Conservation (phyloP, 2,113 vertebrate genomes). For the Ardeotis arabs region DNA sequence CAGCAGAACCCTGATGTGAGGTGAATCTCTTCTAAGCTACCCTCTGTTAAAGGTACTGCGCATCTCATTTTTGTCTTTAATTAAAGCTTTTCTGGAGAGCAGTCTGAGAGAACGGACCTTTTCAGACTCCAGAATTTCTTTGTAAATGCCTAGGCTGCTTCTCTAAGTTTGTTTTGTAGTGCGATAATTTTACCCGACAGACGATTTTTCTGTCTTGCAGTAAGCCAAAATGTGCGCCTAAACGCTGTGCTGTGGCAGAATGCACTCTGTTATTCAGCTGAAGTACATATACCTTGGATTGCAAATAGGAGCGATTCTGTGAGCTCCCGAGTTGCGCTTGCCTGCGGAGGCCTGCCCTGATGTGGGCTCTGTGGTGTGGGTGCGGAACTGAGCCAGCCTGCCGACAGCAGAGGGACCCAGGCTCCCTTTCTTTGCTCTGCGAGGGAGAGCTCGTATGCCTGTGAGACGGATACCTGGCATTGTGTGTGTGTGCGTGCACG, state of each 20-base stretch:
- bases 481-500: rapidly evolving
- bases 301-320: background rate
- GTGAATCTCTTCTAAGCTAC: background rate
- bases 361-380: background rate
- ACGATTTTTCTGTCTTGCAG: background rate
- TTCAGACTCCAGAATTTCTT: background rate
- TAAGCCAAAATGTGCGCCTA: background rate
- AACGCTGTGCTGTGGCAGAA: background rate
- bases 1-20: background rate
- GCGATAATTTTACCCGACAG: background rate
- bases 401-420: slow-evolving; percentile 69
- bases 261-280: background rate
- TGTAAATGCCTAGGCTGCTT: background rate
- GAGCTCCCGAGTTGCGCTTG: background rate
- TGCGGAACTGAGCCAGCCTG: background rate
- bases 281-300: background rate
- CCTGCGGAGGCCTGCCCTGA: too few species aligned
- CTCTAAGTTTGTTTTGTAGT: background rate
- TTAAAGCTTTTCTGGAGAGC: background rate
- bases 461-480: background rate
- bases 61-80: background rate
- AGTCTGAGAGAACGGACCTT: background rate
- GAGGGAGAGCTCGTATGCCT: background rate
- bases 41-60: background rate
- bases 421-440: slow-evolving; percentile 18